phyloP scores from a whole-genome alignment of 2,113 vertebrate genomes.

The Mirza zaza region DNA sequence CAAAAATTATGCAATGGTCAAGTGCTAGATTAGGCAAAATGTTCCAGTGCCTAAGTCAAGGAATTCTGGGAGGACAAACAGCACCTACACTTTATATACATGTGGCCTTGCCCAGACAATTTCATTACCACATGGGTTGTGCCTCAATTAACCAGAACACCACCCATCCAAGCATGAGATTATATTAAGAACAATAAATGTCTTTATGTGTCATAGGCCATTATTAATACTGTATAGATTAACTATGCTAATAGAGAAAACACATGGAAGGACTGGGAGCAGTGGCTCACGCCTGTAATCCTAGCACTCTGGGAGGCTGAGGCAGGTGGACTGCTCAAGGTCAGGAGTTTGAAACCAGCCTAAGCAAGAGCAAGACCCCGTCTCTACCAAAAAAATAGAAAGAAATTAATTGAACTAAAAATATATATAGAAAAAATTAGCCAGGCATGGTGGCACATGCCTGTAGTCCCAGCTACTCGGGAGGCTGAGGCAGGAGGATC shows the following conservation, averaged over 20 bases:
- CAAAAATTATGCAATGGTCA: not conserved
- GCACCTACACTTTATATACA: not conserved
- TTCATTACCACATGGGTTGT: slow-evolving; percentile 6
- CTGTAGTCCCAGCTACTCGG: too few relatives aligned
- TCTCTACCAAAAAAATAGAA: too few relatives aligned
- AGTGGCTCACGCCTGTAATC: too few relatives aligned
- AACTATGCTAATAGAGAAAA: not conserved
- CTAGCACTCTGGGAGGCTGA: too few relatives aligned
- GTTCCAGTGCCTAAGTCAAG: not conserved
- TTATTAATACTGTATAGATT: not conserved
- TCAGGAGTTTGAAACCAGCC: too few relatives aligned
- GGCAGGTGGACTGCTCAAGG: too few relatives aligned
- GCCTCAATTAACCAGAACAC: slow-evolving; percentile 18
- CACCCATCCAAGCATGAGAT: not conserved
- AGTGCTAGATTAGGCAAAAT: slow-evolving; percentile 38
- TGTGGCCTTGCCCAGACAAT: not conserved
- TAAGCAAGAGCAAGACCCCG: too few relatives aligned
- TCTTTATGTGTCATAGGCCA: not conserved
- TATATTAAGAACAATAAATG: not conserved
- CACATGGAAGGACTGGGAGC: not conserved
- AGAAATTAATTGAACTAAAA: too few relatives aligned
- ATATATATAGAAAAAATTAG: too few relatives aligned
- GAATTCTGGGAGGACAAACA: not conserved
- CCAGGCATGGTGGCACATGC: too few relatives aligned
- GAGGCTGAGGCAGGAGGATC: too few relatives aligned